Conservation (phyloP, 2,888 invertebrate genomes). For the Drosophila hamatofila region DNA sequence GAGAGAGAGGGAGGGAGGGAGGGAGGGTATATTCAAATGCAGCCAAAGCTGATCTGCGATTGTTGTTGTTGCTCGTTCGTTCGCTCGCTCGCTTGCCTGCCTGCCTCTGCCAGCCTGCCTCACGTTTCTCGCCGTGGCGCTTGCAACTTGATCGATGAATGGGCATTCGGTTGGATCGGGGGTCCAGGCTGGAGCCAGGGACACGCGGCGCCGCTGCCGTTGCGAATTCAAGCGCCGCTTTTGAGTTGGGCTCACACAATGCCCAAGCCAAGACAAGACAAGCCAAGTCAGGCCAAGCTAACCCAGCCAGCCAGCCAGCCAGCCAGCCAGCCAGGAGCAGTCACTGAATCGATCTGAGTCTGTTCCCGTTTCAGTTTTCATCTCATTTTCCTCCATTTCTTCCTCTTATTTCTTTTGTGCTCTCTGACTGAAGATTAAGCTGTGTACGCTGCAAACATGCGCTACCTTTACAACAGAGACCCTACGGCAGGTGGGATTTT, state of each 20-base stretch:
- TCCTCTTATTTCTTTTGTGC: slow-evolving; percentile 10
- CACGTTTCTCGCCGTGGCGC: slow-evolving; percentile 79
- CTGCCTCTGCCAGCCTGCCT: slow-evolving; percentile 38
- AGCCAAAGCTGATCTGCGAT: slow-evolving; percentile 64
- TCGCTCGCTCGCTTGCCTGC: slow-evolving; percentile 7
- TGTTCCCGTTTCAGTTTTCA: slow-evolving; percentile 35
- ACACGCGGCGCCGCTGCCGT: slow-evolving; percentile 75
- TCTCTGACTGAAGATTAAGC: slow-evolving; percentile 33
- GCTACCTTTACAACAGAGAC: slow-evolving; percentile 25
- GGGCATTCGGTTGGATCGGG: slow-evolving; percentile 55
- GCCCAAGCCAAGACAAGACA: slow-evolving; percentile 20
- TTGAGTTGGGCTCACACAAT: slow-evolving; percentile 76
- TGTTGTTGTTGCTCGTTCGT: slow-evolving; percentile 28
- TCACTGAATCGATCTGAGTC: slow-evolving; percentile 44
- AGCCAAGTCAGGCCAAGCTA: not conserved
- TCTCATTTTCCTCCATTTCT: slow-evolving; percentile 23
- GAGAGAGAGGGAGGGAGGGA: too few relatives aligned
- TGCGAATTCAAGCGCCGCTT: slow-evolving; percentile 80
- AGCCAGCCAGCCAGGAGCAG: slow-evolving; percentile 32
- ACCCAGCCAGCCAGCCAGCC: slow-evolving; percentile 3
- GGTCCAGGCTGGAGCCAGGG: slow-evolving; percentile 31
- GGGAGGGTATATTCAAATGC: slow-evolving; percentile 65
- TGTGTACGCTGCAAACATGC: slow-evolving; percentile 35
- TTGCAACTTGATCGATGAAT: slow-evolving; percentile 80
- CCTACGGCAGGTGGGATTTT: slow-evolving; percentile 3